These are phyloP conservation scores for Tromatobia lineatoria DNA, from an alignment of 2,888 invertebrate genomes.

Conservation along the genomic window DNA sequence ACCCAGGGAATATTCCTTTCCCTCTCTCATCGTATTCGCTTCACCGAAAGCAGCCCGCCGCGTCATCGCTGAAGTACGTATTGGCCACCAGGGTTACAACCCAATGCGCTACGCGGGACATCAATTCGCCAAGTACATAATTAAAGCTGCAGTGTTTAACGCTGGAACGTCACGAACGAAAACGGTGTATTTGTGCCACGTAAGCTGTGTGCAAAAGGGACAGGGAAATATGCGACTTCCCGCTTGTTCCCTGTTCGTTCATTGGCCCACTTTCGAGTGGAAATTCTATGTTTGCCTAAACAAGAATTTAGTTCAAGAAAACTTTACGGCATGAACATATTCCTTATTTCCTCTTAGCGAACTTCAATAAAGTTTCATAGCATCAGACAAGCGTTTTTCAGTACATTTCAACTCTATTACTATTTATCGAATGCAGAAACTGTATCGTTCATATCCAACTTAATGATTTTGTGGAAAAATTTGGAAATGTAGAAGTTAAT, in stretches of 20 bases:
- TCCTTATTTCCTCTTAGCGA: not conserved
- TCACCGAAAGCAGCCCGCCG: slow-evolving; percentile 36
- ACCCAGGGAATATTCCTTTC: slow-evolving; percentile 19
- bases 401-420: not conserved
- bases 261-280: too few relatives aligned
- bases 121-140: slow-evolving; percentile 37
- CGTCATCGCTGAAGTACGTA: not conserved
- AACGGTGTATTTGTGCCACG: not conserved
- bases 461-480: not conserved
- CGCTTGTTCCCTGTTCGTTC: not conserved
- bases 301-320: not conserved
- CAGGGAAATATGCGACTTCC: not conserved
- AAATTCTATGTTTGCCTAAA: too few relatives aligned
- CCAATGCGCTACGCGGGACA: slow-evolving; percentile 8
- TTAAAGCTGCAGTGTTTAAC: slow-evolving; percentile 13
- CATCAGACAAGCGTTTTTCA: not conserved
- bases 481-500: too few relatives aligned
- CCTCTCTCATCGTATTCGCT: slow-evolving; percentile 3
- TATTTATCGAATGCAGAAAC: not conserved
- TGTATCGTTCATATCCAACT: not conserved
- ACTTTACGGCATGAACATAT: not conserved
- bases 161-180: not conserved
- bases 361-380: not conserved
- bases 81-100: slow-evolving; percentile 15
- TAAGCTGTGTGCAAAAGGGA: not conserved